A percentile compares a stretch with the other conserved stretches of the same genome.
phyloP scores from a whole-genome alignment of 1,140 invertebrate genomes.

The Ganaspis sp. region DNA sequence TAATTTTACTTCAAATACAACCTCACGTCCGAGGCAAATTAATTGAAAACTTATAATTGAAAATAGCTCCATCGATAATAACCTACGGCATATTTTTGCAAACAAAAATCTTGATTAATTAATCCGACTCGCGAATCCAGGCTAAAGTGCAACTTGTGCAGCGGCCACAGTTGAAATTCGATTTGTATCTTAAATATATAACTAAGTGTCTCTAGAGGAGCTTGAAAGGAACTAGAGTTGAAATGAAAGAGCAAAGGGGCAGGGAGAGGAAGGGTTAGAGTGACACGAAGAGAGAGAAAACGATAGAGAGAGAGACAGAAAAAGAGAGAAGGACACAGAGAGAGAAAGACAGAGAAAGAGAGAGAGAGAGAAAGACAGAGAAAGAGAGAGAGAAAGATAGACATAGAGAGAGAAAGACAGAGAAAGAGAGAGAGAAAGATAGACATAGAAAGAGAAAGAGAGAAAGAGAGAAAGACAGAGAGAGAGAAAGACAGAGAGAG shows the following conservation, averaged over 20 bases:
- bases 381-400: neutral
- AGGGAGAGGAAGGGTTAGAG: too few relatives aligned
- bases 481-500: too few relatives aligned
- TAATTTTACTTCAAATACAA: constrained; percentile 2
- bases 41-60: constrained; percentile 22
- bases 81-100: neutral
- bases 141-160: neutral
- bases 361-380: neutral
- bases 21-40: neutral
- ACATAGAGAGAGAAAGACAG: too few relatives aligned
- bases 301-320: too few relatives aligned
- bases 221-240: neutral
- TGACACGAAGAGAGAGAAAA: too few relatives aligned
- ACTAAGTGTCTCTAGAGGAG: constrained; percentile 15
- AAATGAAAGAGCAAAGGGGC: neutral
- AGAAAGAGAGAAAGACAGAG: too few relatives aligned
- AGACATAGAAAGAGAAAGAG: too few relatives aligned
- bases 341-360: too few relatives aligned
- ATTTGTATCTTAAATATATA: constrained; percentile 31
- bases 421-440: neutral
- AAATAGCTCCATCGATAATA: neutral
- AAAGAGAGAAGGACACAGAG: too few relatives aligned
- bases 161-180: neutral
- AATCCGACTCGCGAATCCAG: too few relatives aligned
- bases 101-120: too few relatives aligned